Base-by-base conservation (phyloP, 1,140 invertebrate genomes). In the Drosophila suzukii region DNA sequence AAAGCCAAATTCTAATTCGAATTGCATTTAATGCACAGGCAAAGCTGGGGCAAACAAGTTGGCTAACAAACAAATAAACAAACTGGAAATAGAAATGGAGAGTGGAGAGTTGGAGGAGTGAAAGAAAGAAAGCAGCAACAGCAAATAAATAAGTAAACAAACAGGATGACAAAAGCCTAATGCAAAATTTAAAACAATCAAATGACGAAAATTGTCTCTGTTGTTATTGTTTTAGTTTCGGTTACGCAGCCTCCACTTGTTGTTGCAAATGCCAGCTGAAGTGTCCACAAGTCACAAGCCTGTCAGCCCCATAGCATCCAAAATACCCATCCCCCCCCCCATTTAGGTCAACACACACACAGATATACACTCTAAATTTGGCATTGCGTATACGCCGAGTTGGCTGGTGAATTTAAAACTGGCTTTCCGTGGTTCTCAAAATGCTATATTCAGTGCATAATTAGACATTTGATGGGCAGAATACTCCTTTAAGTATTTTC, bases 161-260 rank as follows among this genome's bases (percentile, higher is more conserved):
- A 43, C 39, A 15, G 34, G 24, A 39, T 34, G 62, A 51, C 62
- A 75, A 75, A 57, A 41, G 60, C n/a, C 63, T 58, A 75, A 66
- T 75, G 47, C 71, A 75, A 66, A 75, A 75, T 75, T 66, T 66
- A 75, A 58, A 75, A 76, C 41, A 76, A 62, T 75, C 54, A 67
- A 75, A 53, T 27, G 70, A 49, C 46, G 46, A 50, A 67, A 67
- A 66, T 66, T 34, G 17, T 62, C 24, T 62, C 20, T 46, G 15
- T 47, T 65, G 44, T 34, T 66, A 66, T 67, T 67, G 60, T 67
- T 66, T 34, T 17, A 24, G 12, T 54, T 54, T 53, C 38, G 12
- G 34, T 61, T 38, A 49, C 24, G 44, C n/a, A n/a, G 0, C 24
- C 41, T 24, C 24, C 62, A 38, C 30, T 65, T 63, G 55, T 15